Conservation (phyloP, 2,888 invertebrate genomes). For the Noctua pronuba region DNA sequence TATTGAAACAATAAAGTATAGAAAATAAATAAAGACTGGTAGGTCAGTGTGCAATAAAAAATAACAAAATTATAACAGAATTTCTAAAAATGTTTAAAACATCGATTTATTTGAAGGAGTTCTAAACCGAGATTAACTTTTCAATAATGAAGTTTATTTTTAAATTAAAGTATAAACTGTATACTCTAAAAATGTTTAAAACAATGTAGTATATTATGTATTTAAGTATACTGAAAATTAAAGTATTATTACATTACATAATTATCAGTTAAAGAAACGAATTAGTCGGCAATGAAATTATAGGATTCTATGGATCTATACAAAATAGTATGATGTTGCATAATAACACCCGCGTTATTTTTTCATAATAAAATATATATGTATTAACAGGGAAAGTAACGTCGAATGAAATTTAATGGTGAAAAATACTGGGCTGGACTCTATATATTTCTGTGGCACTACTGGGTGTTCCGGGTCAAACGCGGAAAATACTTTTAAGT, state of each 20-base stretch:
- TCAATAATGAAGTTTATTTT: slow-evolving; percentile 33
- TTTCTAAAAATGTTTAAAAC: slow-evolving; percentile 43
- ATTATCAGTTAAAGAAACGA: slow-evolving; percentile 40
- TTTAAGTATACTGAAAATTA: slow-evolving; percentile 37
- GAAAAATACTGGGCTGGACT: slow-evolving; percentile 1
- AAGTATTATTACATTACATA: slow-evolving; percentile 52
- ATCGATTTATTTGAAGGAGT: slow-evolving; percentile 34
- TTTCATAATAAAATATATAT: neutral
- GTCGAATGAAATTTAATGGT: slow-evolving; percentile 28
- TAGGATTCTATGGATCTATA: neutral
- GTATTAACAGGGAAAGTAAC: neutral
- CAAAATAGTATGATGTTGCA: slow-evolving; percentile 3
- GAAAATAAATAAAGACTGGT: slow-evolving; percentile 52
- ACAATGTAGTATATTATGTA: slow-evolving; percentile 38
- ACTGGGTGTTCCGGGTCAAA: neutral
- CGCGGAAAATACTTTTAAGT: neutral
- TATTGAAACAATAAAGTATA: slow-evolving; percentile 33
- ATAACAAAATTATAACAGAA: slow-evolving; percentile 10
- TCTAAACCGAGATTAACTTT: slow-evolving; percentile 23
- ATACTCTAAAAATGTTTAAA: slow-evolving; percentile 48
- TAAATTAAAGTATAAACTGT: slow-evolving; percentile 30
- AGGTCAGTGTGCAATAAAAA: slow-evolving; percentile 60
- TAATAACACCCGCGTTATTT: slow-evolving; percentile 18
- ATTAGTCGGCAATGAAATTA: slow-evolving; percentile 53
- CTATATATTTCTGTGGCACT: slow-evolving; percentile 1